Evolutionary conservation across 2,113 vertebrate genomes (phyloP).

Genomic region (Prinia subflava): DNA sequence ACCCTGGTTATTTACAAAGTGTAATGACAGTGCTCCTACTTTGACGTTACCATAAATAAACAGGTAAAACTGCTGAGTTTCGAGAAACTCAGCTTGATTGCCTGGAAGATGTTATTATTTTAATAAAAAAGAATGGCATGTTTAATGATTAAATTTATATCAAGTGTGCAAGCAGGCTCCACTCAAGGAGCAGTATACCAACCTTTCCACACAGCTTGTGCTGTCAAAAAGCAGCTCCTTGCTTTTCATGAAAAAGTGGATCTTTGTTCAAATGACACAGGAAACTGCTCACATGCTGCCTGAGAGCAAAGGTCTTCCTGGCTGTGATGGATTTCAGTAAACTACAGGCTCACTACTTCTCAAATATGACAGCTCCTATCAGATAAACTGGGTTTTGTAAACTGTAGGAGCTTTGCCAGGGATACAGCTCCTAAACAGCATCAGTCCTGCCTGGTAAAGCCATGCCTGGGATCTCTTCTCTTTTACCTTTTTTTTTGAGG

Average conservation of each 20-base stretch:
- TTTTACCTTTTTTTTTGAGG: not conserved
- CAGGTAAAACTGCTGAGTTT: conserved; percentile 75
- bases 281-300: not conserved
- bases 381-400: not conserved
- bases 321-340: not conserved
- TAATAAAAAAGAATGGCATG: conserved; percentile 73
- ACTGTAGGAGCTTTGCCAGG: not conserved
- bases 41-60: conserved; percentile 86
- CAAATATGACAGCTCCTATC: not conserved
- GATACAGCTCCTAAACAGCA: not conserved
- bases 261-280: not conserved
- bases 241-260: not conserved
- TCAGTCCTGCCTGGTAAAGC: not conserved
- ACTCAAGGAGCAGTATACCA: not conserved
- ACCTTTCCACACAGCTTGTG: not conserved
- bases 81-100: conserved; percentile 64
- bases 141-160: conserved; percentile 66
- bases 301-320: not conserved
- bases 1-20: conserved; percentile 82
- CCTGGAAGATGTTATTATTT: conserved; percentile 74
- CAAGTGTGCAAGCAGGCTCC: not conserved
- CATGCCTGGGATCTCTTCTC: not conserved
- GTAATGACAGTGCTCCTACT: conserved; percentile 82
- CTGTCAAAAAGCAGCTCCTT: not conserved
- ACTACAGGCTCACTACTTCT: not conserved